These are phyloP conservation scores for Chrosomus eos DNA, from an alignment of 2,797 vertebrate genomes.

Conservation along the genomic window DNA sequence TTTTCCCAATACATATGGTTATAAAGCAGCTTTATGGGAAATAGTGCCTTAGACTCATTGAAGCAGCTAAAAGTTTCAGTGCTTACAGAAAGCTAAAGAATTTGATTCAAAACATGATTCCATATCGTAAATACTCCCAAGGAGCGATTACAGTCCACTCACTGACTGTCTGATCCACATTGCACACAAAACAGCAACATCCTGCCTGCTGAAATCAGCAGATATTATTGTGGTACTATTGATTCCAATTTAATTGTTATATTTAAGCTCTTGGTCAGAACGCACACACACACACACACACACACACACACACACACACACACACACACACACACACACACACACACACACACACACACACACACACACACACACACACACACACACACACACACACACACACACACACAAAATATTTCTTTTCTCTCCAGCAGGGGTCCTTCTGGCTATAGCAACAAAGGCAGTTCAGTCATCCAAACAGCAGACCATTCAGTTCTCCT, in stretches of 20 bases:
- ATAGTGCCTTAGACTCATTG: neutral
- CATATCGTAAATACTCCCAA: neutral
- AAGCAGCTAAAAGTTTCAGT: neutral
- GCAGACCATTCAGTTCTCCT: slow-evolving; percentile 6
- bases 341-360: too few species aligned
- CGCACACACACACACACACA: too few species aligned
- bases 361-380: too few species aligned
- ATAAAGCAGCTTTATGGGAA: neutral
- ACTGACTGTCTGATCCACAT: neutral
- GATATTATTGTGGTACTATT: neutral
- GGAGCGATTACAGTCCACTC: too few species aligned
- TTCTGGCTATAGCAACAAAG: slow-evolving; percentile 48
- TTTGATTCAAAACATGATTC: slow-evolving; percentile 1
- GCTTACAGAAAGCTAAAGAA: neutral
- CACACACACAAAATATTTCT: neutral
- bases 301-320: too few species aligned
- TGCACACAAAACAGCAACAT: neutral
- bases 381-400: too few species aligned
- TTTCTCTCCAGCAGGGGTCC: slow-evolving; percentile 56
- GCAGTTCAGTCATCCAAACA: neutral
- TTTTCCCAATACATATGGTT: neutral
- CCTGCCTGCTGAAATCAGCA: neutral
- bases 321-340: too few species aligned
- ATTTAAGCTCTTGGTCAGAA: neutral
- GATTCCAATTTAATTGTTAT: neutral